Conservation (phyloP, 2,113 vertebrate genomes). For the Cinclus mexicanus region DNA sequence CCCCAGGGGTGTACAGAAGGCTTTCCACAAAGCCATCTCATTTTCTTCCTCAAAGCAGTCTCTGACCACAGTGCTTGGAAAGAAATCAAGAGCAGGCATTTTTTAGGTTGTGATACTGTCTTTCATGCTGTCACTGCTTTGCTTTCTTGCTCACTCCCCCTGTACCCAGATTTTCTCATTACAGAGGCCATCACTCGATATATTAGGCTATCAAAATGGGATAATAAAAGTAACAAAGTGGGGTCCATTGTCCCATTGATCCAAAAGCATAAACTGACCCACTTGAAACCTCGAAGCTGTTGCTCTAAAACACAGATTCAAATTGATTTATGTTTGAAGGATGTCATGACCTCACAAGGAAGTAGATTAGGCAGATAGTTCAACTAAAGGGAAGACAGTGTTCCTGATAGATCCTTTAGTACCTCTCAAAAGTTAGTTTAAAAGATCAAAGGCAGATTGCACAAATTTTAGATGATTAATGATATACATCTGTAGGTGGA, state of each 20-base stretch:
- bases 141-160: background rate
- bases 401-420: background rate
- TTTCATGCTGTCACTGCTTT: background rate
- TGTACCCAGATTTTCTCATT: background rate
- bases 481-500: background rate
- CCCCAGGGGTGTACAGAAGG: background rate
- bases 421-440: background rate
- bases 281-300: background rate
- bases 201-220: background rate
- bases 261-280: background rate
- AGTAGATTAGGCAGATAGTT: background rate
- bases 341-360: slow-evolving; percentile 1
- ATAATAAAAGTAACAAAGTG: background rate
- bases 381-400: background rate
- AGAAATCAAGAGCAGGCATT: background rate
- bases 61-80: background rate
- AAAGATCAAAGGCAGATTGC: background rate
- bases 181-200: background rate
- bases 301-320: background rate
- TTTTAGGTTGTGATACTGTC: background rate
- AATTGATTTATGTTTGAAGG: background rate
- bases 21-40: background rate
- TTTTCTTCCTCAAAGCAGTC: background rate
- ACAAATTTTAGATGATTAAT: background rate
- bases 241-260: no score